Evolutionary conservation across 2,888 invertebrate genomes (phyloP), one percentile per base, ranked within the genome.

Genomic region (Arenicola marina): DNA sequence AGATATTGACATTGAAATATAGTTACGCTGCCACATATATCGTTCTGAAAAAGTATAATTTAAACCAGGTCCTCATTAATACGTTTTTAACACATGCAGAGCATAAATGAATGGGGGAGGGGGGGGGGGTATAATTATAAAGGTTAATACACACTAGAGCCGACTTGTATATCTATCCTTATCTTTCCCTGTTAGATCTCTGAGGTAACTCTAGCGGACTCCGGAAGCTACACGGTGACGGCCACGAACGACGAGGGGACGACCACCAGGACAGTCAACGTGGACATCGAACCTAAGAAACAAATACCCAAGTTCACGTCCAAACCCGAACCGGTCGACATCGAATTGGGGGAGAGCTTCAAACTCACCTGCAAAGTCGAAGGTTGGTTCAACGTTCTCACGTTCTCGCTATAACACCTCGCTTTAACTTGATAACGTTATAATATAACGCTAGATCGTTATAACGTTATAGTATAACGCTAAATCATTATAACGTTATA

Each of bases 171-270:
- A 44, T 38, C n/a, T 33, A 11, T 33, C 44, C 51, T 15, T 48
- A 28, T n/a, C 24, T 31, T 3, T 21, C 26, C 3, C 4, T 38
- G 26, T n/a, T 3, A 4, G 48, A 46, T 2, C 46, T 48, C 11
- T 29, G 29, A 21, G 4, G 7, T 11, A n/a, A 26, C 21, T 21
- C n/a, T 4, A 43, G 21, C 44, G 29, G 43, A n/a, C 31, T 24
- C 4, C 48, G 53, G 28, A 21, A 33, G 28, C 56, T 61, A 70
- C 61, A 70, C 69, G 15, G 66, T 66, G 32, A 56, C 65, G 4
- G 70, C 69, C 33, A 69, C 62, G 26, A 72, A 73, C 57, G 44
- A 59, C 15, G 66, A 62, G 34, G 74, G 74, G 34, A 59, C 56
- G 11, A 44, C 65, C 18, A 57, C 54, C 15, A 59, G 29, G 33